Evolutionary conservation across 2,888 invertebrate genomes (phyloP).

Genomic region (Pristionchus arcanus): DNA sequence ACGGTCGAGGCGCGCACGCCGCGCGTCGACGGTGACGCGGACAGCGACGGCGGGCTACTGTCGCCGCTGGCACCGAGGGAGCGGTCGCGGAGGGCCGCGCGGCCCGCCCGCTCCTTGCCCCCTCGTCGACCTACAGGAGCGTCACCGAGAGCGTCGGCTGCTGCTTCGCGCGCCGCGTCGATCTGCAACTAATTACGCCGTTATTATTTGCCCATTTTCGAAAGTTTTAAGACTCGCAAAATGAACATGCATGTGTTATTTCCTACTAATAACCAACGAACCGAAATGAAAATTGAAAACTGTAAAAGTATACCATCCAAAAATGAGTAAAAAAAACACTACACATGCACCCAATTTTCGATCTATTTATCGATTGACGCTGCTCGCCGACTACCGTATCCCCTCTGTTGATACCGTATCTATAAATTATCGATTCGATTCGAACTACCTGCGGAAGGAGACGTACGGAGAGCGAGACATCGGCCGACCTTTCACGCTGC

Average conservation of each 20-base stretch:
- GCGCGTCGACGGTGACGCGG: background rate
- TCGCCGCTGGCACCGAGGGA: background rate
- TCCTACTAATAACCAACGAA: background rate
- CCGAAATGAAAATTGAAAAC: background rate
- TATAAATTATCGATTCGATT: background rate
- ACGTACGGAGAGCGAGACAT: slow-evolving; percentile 66
- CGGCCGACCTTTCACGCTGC: slow-evolving; percentile 24
- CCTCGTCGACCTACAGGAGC: background rate
- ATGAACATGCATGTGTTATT: background rate
- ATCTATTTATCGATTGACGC: background rate
- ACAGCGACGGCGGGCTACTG: slow-evolving; percentile 7
- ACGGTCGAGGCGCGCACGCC: slow-evolving; percentile 13
- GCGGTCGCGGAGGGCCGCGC: background rate
- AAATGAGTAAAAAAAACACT: background rate
- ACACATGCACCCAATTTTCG: background rate
- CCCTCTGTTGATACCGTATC: background rate
- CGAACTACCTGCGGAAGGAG: slow-evolving; percentile 62
- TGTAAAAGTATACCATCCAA: background rate
- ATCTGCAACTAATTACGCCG: background rate
- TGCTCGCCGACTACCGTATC: background rate
- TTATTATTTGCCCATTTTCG: background rate
- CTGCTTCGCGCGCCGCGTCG: slow-evolving; percentile 28
- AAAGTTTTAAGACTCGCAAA: background rate
- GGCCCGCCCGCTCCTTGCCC: background rate
- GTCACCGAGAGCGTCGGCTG: slow-evolving; percentile 51